A percentile compares a stretch with the other conserved stretches of the same genome.
phyloP scores from a whole-genome alignment of 2,113 vertebrate genomes.

The Tamias sibiricus region DNA sequence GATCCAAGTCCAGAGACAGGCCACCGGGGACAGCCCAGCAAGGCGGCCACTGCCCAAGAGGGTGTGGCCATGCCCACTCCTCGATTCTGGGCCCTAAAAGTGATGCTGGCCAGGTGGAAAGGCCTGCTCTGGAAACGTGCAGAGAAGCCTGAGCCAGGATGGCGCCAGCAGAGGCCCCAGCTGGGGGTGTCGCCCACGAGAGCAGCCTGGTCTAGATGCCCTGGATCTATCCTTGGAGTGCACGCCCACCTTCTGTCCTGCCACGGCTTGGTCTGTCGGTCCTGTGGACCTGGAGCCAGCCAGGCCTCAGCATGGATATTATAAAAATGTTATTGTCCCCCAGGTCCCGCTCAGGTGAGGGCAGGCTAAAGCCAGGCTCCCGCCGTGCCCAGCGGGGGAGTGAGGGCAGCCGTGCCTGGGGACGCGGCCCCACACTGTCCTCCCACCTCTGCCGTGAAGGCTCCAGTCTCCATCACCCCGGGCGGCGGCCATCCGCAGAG shows the following conservation, averaged over 20 bases:
- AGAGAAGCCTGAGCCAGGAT: not conserved
- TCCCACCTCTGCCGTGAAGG: not conserved
- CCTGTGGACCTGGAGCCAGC: fast-evolving
- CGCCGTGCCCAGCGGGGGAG: fast-evolving
- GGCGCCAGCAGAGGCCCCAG: not conserved
- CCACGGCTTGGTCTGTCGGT: not conserved
- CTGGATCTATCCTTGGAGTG: not conserved
- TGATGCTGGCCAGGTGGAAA: too few relatives aligned
- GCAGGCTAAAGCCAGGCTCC: fast-evolving
- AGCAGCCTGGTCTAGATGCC: too few relatives aligned
- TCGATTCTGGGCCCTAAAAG: fast-evolving
- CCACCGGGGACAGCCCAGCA: not conserved
- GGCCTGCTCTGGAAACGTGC: fast-evolving
- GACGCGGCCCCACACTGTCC: fast-evolving
- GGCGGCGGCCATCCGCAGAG: too few relatives aligned
- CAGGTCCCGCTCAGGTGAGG: not conserved
- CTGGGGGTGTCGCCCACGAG: fast-evolving
- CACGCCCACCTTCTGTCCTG: not conserved
- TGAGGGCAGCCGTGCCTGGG: fast-evolving
- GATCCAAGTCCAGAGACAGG: not conserved
- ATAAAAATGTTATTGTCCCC: not conserved
- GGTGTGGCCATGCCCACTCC: fast-evolving
- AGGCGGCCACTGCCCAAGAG: fast-evolving
- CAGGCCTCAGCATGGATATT: not conserved
- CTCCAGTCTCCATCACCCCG: not conserved